Base-by-base conservation (phyloP, 2,797 vertebrate genomes). In the Okamejei kenojei region DNA sequence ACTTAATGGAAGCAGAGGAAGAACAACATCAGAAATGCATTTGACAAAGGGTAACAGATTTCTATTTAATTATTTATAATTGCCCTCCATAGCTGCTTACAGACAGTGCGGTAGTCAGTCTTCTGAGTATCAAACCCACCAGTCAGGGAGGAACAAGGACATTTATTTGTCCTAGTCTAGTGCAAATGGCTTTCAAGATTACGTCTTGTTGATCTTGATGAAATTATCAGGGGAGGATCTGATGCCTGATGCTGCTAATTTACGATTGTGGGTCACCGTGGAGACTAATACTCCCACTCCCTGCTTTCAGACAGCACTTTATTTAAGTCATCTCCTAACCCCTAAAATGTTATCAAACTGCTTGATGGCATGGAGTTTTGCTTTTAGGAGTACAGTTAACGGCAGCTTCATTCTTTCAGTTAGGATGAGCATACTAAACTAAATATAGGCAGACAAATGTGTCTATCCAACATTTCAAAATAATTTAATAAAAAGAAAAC, bases 1-100 rank as follows among this genome's bases (percentile, higher is more conserved):
- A 96, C 96, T 97, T 97, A 97, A 97, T 97, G 96, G 96, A 97
- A 94, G 95, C 7, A 13, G 94, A 95, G 96, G 95, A 97, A 96
- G 95, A 96, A 95, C 94, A 96, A 96, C 96, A 96, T 96, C 96
- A 97, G 96, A 96, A 97, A 97, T 96, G 96, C 96, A 97, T 96
- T 97, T 97, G 96, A 97, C 96, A 96, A 97, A 97, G 96, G 96
- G 96, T 97, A 96, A 97, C 97, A 97, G 96, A 97, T 97, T 97
- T 97, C 96, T 96, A 95, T 95, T 97, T 97, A 97, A 97, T 97
- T 97, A 97, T 97, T 97, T 97, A 97, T 95, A 95, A 97, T 94
- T 95, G 95, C 95, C 95, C 94, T 96, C 94, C 95, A 95, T 93
- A 93, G 95, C 95, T 96, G 95, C 95, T 95, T 95, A 96, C 95